phyloP scores from a whole-genome alignment of 2,113 vertebrate genomes.

The Thunnus thynnus region DNA sequence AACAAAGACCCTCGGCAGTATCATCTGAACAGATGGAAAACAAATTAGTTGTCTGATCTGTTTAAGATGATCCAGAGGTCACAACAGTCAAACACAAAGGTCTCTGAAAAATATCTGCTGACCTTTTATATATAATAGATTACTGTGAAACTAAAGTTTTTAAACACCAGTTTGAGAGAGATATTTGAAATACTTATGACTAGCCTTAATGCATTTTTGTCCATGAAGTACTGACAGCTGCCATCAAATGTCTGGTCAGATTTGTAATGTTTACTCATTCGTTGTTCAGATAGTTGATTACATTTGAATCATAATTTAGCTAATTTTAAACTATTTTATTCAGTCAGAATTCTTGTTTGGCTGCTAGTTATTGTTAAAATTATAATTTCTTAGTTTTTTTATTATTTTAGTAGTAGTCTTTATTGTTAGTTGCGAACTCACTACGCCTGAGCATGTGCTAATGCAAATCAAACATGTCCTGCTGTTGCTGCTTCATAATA shows the following conservation, averaged over 20 bases:
- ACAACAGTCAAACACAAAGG: constrained; percentile 24
- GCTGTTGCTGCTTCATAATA: too few species aligned
- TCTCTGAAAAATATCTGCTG: constrained; percentile 45
- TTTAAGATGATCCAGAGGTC: constrained; percentile 47
- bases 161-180: background rate
- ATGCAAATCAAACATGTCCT: too few species aligned
- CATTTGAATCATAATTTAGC: too few species aligned
- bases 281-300: too few species aligned
- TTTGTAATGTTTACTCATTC: too few species aligned
- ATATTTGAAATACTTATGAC: background rate
- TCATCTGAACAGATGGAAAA: constrained; percentile 31
- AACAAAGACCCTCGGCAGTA: constrained; percentile 32
- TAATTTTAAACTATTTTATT: too few species aligned
- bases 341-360: background rate
- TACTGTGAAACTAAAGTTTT: background rate
- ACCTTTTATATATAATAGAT: constrained; percentile 33
- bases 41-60: constrained; percentile 48
- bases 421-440: too few species aligned
- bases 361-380: too few species aligned
- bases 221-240: background rate
- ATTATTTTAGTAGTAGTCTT: too few species aligned
- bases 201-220: background rate
- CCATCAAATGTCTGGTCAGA: too few species aligned
- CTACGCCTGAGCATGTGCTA: too few species aligned
- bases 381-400: too few species aligned